phyloP scores from a whole-genome alignment of 2,113 vertebrate species.

The Pachycephala philippinensis region DNA sequence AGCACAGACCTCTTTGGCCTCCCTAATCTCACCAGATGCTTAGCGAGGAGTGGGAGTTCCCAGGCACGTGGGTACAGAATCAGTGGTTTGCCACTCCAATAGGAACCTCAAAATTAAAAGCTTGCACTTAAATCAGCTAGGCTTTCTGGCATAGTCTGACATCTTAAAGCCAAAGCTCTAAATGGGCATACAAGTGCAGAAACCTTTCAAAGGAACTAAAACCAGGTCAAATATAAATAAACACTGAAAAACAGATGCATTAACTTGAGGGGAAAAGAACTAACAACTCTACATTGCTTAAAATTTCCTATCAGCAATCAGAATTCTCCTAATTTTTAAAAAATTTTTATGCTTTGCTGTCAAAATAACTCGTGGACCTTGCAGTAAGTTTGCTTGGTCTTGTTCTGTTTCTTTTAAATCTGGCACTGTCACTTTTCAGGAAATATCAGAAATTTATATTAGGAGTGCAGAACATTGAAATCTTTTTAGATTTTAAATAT shows the following conservation, averaged over 20 bases:
- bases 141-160: background rate
- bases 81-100: background rate
- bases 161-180: background rate
- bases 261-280: background rate
- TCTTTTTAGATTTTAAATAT: background rate
- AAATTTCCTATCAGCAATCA: background rate
- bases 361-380: background rate
- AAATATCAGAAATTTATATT: background rate
- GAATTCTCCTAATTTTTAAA: background rate
- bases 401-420: background rate
- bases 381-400: background rate
- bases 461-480: background rate
- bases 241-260: background rate
- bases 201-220: background rate
- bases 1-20: background rate
- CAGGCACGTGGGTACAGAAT: background rate
- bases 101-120: background rate
- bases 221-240: background rate
- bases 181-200: background rate
- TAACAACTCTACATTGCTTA: background rate
- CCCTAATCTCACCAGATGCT: background rate
- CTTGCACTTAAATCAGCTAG: background rate
- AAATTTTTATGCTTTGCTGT: background rate
- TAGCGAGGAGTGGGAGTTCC: background rate
- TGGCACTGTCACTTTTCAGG: background rate